Evolutionary conservation across 1,140 invertebrate genomes (phyloP).

Genomic region (Ostrea denselamellosa): DNA sequence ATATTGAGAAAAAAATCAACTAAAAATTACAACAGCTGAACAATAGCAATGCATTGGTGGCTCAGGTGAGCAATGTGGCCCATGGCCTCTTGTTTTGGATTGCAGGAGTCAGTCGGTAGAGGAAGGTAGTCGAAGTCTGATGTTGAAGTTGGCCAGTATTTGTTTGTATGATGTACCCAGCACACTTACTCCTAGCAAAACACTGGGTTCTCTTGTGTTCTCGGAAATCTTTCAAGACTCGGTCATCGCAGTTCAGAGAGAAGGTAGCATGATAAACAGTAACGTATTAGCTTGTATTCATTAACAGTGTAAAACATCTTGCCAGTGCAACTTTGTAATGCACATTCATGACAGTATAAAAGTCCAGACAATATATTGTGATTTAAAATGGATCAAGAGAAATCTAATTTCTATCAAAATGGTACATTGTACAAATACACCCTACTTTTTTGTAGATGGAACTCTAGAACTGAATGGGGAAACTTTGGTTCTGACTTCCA

Average conservation of each 20-base stretch:
- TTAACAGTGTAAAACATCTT: not conserved
- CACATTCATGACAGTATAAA: too few relatives aligned
- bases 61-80: too few relatives aligned
- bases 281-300: not conserved
- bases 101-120: constrained; percentile 37
- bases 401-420: not conserved
- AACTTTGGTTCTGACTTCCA: constrained; percentile 38
- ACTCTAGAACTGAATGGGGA: constrained; percentile 40
- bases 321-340: too few relatives aligned
- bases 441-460: constrained; percentile 33
- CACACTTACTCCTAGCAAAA: constrained; percentile 51
- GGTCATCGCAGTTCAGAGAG: constrained; percentile 59
- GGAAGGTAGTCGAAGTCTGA: constrained; percentile 62
- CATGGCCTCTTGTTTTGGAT: not conserved
- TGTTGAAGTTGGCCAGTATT: constrained; percentile 65
- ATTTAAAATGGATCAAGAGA: too few relatives aligned
- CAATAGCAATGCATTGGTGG: too few relatives aligned
- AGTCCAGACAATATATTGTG: too few relatives aligned
- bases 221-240: constrained; percentile 74
- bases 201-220: constrained; percentile 68
- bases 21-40: too few relatives aligned
- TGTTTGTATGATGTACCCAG: constrained; percentile 68
- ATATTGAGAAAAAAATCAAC: too few relatives aligned
- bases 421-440: not conserved
- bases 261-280: constrained; percentile 56